Evolutionary conservation across 37 sponge, comb jelly and placozoan genomes (phyloP).

Genomic region (Beroe ovata): DNA sequence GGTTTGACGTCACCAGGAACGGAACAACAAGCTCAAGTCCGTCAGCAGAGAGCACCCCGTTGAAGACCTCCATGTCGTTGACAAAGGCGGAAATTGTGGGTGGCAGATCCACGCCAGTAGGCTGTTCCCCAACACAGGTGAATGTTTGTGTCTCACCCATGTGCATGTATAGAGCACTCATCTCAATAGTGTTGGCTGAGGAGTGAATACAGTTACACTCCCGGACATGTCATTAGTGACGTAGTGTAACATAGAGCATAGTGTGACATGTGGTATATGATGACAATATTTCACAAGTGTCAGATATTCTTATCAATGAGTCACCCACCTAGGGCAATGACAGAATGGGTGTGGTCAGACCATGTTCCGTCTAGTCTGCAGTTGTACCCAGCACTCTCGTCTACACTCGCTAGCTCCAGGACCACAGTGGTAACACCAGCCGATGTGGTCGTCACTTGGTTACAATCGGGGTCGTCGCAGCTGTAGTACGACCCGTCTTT

Average conservation of each 20-base stretch:
- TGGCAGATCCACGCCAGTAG: slow-evolving; percentile 10
- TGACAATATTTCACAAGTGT: too few species aligned
- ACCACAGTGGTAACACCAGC: not conserved
- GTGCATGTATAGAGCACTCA: not conserved
- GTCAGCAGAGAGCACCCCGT: not conserved
- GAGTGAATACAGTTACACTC: too few species aligned
- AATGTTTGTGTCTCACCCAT: slow-evolving; percentile 10
- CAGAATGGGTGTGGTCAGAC: not conserved
- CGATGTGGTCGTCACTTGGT: not conserved
- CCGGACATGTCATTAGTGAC: too few species aligned
- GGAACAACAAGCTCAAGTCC: not conserved
- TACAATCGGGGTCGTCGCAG: not conserved
- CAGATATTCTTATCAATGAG: too few species aligned
- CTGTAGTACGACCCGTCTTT: not conserved
- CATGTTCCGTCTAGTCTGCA: slow-evolving; percentile 5
- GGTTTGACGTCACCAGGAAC: slow-evolving; percentile 10
- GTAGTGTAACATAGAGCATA: too few species aligned
- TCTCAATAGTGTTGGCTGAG: not conserved
- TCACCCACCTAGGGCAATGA: slow-evolving; percentile 27
- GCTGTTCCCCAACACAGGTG: slow-evolving; percentile 28
- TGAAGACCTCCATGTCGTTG: slow-evolving; percentile 1
- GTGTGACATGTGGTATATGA: too few species aligned
- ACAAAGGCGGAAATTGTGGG: slow-evolving; percentile 28
- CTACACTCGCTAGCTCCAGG: not conserved
- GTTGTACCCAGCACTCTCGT: slow-evolving; percentile 1